Evolutionary conservation across 1,140 invertebrate species (phyloP).

Genomic region (Drosophila parvula): DNA sequence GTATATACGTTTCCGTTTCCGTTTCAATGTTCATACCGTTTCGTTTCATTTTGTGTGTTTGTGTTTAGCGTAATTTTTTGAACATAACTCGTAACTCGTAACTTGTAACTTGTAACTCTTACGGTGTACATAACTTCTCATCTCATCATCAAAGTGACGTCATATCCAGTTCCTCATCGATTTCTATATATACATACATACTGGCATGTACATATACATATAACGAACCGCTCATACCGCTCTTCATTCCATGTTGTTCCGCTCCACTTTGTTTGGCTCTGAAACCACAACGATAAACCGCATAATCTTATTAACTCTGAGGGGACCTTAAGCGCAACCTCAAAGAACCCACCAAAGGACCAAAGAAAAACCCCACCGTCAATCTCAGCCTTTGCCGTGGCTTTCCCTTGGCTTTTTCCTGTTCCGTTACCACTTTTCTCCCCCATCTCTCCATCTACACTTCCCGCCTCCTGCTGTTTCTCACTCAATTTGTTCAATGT

Average conservation of each 20-base stretch:
- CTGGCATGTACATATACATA: background rate
- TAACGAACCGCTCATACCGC: conserved; percentile 6
- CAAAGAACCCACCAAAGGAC: background rate
- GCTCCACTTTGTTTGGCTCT: conserved; percentile 21
- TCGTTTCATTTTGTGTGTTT: conserved; percentile 41
- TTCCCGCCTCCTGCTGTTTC: conserved; percentile 3
- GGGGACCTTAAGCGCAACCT: conserved; percentile 16
- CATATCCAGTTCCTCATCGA: background rate
- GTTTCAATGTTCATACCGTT: conserved; percentile 49
- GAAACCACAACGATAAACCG: conserved; percentile 48
- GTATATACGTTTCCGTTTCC: conserved; percentile 35
- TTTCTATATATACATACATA: conserved; percentile 12
- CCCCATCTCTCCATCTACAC: background rate
- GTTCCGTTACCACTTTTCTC: background rate
- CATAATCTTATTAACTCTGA: conserved; percentile 53
- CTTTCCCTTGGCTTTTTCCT: conserved; percentile 2
- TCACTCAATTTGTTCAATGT: conserved; percentile 56
- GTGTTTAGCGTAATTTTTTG: conserved; percentile 40
- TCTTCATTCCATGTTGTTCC: conserved; percentile 23
- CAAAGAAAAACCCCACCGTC: conserved; percentile 12
- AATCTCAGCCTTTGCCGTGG: conserved; percentile 11
- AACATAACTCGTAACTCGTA: conserved; percentile 11
- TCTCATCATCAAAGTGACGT: conserved; percentile 13
- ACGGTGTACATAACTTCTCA: conserved; percentile 23
- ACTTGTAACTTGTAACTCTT: background rate